Conservation (phyloP, 1,140 invertebrate species). For the Coptotermes formosanus region DNA sequence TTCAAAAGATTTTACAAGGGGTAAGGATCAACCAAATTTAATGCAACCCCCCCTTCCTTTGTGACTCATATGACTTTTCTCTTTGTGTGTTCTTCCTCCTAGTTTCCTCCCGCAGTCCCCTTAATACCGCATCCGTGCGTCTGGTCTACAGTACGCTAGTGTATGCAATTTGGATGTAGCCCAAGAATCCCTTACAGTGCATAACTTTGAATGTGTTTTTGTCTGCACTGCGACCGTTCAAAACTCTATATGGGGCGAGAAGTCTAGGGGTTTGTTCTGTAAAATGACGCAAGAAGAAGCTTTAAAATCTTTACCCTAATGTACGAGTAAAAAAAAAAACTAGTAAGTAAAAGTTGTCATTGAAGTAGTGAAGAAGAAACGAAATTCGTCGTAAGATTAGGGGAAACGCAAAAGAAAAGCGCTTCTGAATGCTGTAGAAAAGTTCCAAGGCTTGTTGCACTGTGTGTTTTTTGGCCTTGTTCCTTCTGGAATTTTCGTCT, state of each 20-base stretch:
- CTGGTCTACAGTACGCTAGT: neutral
- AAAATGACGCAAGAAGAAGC: neutral
- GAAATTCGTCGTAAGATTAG: neutral
- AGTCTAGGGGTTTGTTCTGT: neutral
- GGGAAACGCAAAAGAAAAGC: conserved; percentile 6
- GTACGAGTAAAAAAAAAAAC: neutral
- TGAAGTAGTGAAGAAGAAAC: neutral
- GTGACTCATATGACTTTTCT: conserved; percentile 8
- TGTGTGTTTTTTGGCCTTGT: neutral
- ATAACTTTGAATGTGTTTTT: conserved; percentile 15
- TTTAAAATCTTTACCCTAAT: conserved; percentile 5
- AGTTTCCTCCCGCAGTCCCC: neutral
- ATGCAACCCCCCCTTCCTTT: conserved; percentile 2
- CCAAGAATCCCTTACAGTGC: conserved; percentile 7
- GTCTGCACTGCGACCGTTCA: neutral
- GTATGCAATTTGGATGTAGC: conserved; percentile 5
- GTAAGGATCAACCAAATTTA: neutral
- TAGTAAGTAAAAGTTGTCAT: neutral
- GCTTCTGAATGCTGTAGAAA: neutral
- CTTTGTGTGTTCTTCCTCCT: neutral
- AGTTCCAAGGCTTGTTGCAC: neutral
- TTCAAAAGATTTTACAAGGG: neutral
- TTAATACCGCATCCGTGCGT: neutral
- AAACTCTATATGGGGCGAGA: neutral
- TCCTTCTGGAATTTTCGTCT: neutral